Evolutionary conservation across 2,113 vertebrate genomes (phyloP).

Genomic region (Dascyllus trimaculatus): DNA sequence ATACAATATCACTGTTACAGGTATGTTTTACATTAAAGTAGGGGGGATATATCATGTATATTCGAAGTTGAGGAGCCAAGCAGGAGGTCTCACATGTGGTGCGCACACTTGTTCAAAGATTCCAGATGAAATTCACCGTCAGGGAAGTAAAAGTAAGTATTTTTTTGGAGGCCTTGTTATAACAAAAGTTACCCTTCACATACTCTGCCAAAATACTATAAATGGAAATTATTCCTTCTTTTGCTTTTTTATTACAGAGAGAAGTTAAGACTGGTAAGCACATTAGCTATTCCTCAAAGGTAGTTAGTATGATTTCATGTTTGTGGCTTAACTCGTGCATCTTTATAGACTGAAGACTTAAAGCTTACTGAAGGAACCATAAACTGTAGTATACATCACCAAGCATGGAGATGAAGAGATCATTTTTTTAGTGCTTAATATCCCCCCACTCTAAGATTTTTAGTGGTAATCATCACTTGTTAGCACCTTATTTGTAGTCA

Average conservation of each 20-base stretch:
- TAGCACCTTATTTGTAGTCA: slow-evolving; percentile 28
- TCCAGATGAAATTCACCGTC: slow-evolving; percentile 17
- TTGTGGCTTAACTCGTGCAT: no score
- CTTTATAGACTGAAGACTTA: no score
- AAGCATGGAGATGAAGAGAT: no score
- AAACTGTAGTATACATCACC: no score
- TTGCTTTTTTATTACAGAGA: no score
- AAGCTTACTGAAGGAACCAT: no score
- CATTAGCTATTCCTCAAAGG: no score
- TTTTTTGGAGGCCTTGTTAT: slow-evolving; percentile 1
- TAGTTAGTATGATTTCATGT: no score
- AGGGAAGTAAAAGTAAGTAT: neutral
- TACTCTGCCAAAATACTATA: no score
- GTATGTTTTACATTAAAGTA: slow-evolving; percentile 26
- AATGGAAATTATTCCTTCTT: no score
- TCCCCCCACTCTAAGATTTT: neutral
- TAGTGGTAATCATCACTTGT: slow-evolving; percentile 3
- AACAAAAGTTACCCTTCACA: neutral
- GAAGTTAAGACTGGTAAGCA: no score
- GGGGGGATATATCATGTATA: neutral
- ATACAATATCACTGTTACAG: slow-evolving; percentile 1
- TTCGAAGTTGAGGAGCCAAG: slow-evolving; percentile 13
- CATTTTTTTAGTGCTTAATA: no score
- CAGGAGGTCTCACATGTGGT: slow-evolving; percentile 17
- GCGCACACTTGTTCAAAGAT: neutral